Conservation (phyloP, 2,113 vertebrate genomes). For the Forbesichthys agassizii region DNA sequence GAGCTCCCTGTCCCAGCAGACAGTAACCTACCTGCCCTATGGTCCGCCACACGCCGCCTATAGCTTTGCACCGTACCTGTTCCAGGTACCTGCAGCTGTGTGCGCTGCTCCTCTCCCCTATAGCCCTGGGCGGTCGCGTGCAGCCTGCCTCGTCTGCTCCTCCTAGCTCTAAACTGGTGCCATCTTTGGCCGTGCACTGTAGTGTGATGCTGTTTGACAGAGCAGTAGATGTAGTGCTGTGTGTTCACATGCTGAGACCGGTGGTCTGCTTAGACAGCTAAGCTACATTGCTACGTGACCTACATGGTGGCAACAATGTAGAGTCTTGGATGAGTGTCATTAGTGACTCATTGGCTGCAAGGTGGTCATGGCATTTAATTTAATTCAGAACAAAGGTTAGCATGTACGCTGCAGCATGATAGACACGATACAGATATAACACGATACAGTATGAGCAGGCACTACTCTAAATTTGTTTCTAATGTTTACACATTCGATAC, state of each 20-base stretch:
- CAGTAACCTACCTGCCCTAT: constrained; percentile 58
- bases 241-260: no score
- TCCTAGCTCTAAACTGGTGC: neutral
- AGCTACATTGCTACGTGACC: no score
- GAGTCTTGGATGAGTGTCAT: no score
- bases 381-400: neutral
- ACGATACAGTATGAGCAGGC: neutral
- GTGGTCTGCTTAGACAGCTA: no score
- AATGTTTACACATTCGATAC: constrained; percentile 12
- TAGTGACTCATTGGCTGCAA: no score
- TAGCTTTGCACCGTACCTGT: constrained; percentile 48
- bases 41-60: constrained; percentile 31
- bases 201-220: no score
- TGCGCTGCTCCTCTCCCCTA: neutral
- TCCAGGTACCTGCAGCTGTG: constrained; percentile 54
- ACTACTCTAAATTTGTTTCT: neutral
- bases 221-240: no score
- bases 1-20: constrained; percentile 68
- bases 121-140: constrained; percentile 47
- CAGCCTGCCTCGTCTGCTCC: constrained; percentile 29
- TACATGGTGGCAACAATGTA: no score
- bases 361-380: neutral
- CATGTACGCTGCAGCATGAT: neutral
- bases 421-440: neutral
- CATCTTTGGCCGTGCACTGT: no score